Conservation (phyloP, 2,888 invertebrate species). For the Nephrotoma appendiculata region DNA sequence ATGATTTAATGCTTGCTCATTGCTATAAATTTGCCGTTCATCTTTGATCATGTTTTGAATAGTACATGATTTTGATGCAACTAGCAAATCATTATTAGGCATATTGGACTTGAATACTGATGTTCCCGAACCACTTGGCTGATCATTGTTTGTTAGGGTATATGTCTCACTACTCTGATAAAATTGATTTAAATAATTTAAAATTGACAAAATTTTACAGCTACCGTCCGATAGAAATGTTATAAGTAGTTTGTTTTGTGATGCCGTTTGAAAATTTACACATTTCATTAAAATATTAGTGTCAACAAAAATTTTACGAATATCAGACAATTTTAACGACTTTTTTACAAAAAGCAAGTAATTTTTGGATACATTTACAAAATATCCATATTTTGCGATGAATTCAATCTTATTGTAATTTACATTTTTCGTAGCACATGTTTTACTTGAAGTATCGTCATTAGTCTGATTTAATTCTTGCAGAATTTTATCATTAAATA, state of each 20-base stretch:
- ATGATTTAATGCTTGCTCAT: slow-evolving; percentile 9
- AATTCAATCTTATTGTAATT: not conserved
- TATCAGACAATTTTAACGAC: not conserved
- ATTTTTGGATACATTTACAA: not conserved
- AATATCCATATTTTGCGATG: slow-evolving; percentile 12
- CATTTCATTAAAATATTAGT: slow-evolving; percentile 20
- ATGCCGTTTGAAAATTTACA: slow-evolving; percentile 20
- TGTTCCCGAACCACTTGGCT: not conserved
- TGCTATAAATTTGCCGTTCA: slow-evolving; percentile 21
- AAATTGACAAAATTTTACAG: slow-evolving; percentile 23
- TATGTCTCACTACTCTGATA: slow-evolving; percentile 9
- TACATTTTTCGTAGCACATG: slow-evolving; percentile 11
- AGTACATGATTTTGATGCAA: slow-evolving; percentile 29
- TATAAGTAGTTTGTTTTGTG: slow-evolving; percentile 24
- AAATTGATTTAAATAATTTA: slow-evolving; percentile 13
- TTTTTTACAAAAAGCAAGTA: not conserved
- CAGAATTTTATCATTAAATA: slow-evolving; percentile 27
- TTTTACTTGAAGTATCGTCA: slow-evolving; percentile 13
- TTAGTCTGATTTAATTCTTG: slow-evolving; percentile 24
- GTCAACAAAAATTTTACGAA: slow-evolving; percentile 21
- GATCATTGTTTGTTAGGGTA: not conserved
- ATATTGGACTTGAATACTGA: not conserved
- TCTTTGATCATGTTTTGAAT: slow-evolving; percentile 31
- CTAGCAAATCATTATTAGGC: slow-evolving; percentile 5
- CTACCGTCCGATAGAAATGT: slow-evolving; percentile 30